A percentile compares a stretch with the other conserved stretches of the same genome.
phyloP scores from a whole-genome alignment of 2,113 vertebrate genomes.

The Anhinga anhinga region DNA sequence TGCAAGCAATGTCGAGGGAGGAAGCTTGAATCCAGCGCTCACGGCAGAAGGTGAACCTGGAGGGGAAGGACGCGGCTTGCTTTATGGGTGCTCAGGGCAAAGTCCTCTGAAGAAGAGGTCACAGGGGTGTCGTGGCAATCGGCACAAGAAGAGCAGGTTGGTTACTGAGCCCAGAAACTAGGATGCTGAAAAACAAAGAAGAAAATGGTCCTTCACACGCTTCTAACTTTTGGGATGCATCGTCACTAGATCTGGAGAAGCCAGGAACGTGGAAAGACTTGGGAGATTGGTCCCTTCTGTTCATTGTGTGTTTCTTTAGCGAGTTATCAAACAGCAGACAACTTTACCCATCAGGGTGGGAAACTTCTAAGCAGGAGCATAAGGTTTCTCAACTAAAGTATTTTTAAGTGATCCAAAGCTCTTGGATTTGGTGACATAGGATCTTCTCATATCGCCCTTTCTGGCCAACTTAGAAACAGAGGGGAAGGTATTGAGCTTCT shows the following conservation, averaged over 20 bases:
- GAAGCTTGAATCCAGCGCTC: neutral
- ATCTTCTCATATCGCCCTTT: neutral
- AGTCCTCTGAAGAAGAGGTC: neutral
- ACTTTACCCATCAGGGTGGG: neutral
- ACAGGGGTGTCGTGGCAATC: neutral
- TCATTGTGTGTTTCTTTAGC: neutral
- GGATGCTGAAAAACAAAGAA: neutral
- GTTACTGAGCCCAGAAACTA: neutral
- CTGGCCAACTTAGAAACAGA: neutral
- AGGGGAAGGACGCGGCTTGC: neutral
- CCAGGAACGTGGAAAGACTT: neutral
- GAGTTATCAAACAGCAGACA: neutral
- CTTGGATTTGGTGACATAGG: fast-evolving
- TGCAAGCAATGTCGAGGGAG: fast-evolving
- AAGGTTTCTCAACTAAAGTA: neutral
- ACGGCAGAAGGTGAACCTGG: neutral
- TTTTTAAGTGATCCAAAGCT: neutral
- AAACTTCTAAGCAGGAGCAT: neutral
- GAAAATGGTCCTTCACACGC: fast-evolving
- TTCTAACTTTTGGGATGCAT: neutral
- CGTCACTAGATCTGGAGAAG: fast-evolving
- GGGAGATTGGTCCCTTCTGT: neutral
- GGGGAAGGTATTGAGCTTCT: neutral
- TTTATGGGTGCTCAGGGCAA: neutral
- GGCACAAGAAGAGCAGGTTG: neutral